These are phyloP conservation scores for Poicephalus gulielmi DNA, from an alignment of 2,113 vertebrate species.

Conservation along the genomic window DNA sequence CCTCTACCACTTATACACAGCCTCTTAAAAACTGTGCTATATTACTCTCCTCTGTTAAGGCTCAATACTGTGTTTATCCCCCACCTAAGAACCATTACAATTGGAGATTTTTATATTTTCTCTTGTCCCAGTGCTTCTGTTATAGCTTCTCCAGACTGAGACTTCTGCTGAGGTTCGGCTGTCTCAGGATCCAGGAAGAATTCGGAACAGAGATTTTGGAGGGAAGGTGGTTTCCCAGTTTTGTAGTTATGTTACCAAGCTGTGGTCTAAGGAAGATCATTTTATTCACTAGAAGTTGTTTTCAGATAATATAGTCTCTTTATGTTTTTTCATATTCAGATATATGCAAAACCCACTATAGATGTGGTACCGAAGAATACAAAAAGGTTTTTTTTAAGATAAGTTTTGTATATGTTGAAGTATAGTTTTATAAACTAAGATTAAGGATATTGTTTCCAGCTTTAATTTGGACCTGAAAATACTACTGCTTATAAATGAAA, in stretches of 20 bases:
- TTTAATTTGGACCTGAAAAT: not conserved
- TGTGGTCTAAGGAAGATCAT: not conserved
- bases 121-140: conserved; percentile 55
- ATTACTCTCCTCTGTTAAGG: conserved; percentile 68
- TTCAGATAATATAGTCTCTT: not conserved
- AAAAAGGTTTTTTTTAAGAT: not conserved
- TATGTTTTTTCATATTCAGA: not conserved
- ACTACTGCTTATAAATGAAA: not conserved
- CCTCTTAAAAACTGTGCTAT: conserved; percentile 68
- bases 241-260: not conserved
- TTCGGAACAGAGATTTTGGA: conserved; percentile 21
- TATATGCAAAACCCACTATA: not conserved
- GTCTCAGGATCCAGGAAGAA: conserved; percentile 7
- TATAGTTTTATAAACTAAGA: not conserved
- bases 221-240: conserved; percentile 10
- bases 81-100: conserved; percentile 51
- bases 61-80: conserved; percentile 67
- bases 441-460: not conserved
- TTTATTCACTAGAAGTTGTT: not conserved
- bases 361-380: not conserved
- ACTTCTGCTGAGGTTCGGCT: conserved; percentile 54
- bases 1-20: conserved; percentile 72
- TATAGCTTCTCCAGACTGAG: conserved; percentile 35
- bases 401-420: not conserved
- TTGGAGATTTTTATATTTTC: conserved; percentile 60